Percentiles rank a stretch among this genome's conserved stretches.
Evolutionary conservation across 2,797 vertebrate genomes (phyloP).

Genomic region (Hybognathus amarus): DNA sequence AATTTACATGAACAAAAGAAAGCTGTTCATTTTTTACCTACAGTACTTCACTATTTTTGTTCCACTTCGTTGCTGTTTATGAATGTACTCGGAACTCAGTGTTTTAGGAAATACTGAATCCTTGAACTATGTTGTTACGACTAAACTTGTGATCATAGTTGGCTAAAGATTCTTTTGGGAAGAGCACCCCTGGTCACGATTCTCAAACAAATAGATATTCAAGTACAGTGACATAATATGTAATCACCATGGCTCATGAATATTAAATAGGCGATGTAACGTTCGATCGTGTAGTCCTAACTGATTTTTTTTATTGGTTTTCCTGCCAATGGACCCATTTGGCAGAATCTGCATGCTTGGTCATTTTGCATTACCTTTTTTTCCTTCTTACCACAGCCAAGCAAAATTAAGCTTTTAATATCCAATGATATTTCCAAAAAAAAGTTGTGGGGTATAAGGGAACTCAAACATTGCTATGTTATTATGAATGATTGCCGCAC

Average conservation of each 20-base stretch:
- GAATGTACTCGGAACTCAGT: not conserved
- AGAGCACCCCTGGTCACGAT: not conserved
- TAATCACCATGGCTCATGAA: not conserved
- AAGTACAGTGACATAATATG: not conserved
- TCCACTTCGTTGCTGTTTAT: not conserved
- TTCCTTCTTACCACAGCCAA: not conserved
- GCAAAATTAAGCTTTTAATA: not conserved
- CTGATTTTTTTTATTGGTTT: not conserved
- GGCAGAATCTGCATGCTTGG: not conserved
- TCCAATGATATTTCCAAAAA: not conserved
- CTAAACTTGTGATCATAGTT: not conserved
- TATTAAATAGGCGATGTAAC: not conserved
- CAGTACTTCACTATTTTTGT: not conserved
- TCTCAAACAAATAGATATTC: not conserved
- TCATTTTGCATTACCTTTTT: not conserved
- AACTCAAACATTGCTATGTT: not conserved
- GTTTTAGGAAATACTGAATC: not conserved
- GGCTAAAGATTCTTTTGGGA: not conserved
- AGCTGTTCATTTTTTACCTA: not conserved
- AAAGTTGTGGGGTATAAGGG: not conserved
- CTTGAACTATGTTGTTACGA: not conserved
- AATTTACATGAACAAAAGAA: not conserved
- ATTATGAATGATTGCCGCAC: not conserved
- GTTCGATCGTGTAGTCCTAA: not conserved
- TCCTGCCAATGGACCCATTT: not conserved